Base-by-base conservation (phyloP, 2,888 invertebrate species). In the Lottia gigantea region DNA sequence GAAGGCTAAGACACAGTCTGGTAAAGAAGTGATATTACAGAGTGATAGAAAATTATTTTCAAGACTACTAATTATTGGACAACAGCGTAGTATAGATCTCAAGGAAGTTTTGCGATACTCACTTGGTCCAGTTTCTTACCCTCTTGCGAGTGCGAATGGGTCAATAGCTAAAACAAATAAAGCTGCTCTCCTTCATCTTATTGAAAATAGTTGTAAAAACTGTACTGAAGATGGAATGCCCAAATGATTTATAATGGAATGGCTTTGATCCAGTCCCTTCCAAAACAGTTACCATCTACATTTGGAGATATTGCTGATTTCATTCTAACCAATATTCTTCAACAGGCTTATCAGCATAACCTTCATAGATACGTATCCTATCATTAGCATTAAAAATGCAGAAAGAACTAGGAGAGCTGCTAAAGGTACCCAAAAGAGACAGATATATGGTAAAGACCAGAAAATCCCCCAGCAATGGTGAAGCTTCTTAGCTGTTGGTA, bases 121-220 rank as follows among this genome's bases (percentile, higher is more conserved):
- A n/a, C 31, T 63, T 26, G 63, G 63, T 26, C 63, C 63, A 16
- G 25, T 63, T 6, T 40, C 63, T 19, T 63, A n/a, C 15, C 40
- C 63, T 23, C n/a, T 63, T 23, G 26, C 63, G 7, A 63, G 16
- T 31, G 2, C 25, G 1, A n/a, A 40, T 63, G 63, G 26, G 2
- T 31, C 63, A 2, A 6, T 63, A n/a, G 25, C 63, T 8, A 63
- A 63, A n/a, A 63, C 63, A 7, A 63, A 26, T 11, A 25, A 63
- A 25, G 6, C 63, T 11, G 40, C 63, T 12, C 16, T 63, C 11
- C 26, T 63, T n/a, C 16, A 40, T 63, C 3, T 14, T 6, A 31
- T 63, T 15, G 63, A 63, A 40, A 40, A n/a, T n/a, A n/a, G n/a
- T n/a, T n/a, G n/a, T n/a, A n/a, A n/a, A n/a, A n/a, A n/a, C n/a